Base-by-base conservation (phyloP, 2,888 invertebrate species). In the Anagyrus pseudococci region DNA sequence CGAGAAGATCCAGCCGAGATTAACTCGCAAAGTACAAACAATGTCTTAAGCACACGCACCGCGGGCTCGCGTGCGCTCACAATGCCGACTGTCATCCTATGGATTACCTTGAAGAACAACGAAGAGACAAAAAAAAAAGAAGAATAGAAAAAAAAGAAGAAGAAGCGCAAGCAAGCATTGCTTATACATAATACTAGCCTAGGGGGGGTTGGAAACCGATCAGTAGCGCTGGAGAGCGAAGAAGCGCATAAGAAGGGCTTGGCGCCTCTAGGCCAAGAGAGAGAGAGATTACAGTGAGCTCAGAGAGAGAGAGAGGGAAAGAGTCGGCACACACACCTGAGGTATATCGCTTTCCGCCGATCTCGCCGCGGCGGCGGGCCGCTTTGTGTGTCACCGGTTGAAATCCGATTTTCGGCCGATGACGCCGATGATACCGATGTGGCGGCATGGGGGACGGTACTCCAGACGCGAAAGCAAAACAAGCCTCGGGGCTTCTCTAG, bases 341-440 rank as follows among this genome's bases (percentile, higher is more conserved):
- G 49, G 61, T 56, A 50, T 62, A 62, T 62, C 61, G 50, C 33
- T 50, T 22, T 49, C 40, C 44, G 20, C 22, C 46, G 56, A 56
- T 62, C 61, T n/a, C n/a, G n/a, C n/a, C n/a, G n/a, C n/a, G n/a
- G n/a, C n/a, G n/a, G n/a, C n/a, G n/a, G 47, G 20, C 20, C 23
- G 19, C 26, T 44, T 29, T 0, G 26, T 4, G 19, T 44, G 19
- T 46, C 19, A 4, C n/a, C 26, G 4, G 19, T 4, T 23, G 48
- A 52, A 63, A 63, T 57, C 62, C 52, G 62, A 62, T 62, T 62
- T 57, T 17, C 23, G 17, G 37, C n/a, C n/a, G n/a, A n/a, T 2
- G 29, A 19, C 43, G 43, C 22, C 40, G 40, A 44, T 20, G 54
- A 53, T 48, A 63, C 54, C 54, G 54, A 15, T 54, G 52, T 29